These are phyloP conservation scores for Telmatochromis bifrenatus DNA, from an alignment of 2,113 vertebrate genomes.

Conservation along the genomic window DNA sequence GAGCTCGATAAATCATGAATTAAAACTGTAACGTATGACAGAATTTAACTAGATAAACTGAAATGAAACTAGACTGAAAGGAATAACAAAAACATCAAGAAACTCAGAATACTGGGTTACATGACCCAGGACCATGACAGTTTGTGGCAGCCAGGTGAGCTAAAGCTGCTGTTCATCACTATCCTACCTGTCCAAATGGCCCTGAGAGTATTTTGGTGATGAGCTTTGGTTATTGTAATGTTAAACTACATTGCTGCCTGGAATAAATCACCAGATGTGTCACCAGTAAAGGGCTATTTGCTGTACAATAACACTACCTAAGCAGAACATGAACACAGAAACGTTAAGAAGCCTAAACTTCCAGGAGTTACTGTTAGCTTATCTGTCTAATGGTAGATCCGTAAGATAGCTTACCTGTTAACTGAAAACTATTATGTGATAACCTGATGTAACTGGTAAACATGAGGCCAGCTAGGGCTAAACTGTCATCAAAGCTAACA, in stretches of 20 bases:
- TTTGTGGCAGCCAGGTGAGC: neutral
- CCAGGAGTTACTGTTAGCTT: neutral
- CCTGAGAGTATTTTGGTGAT: neutral
- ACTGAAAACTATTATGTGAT: neutral
- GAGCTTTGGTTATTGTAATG: neutral
- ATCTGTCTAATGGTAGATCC: neutral
- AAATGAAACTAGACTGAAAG: no score
- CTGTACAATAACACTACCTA: neutral
- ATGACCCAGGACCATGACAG: no score
- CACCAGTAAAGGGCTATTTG: neutral
- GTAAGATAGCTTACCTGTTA: accelerated
- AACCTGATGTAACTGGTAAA: neutral
- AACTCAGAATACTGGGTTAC: no score
- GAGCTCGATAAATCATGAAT: no score
- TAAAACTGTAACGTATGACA: no score
- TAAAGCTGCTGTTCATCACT: neutral
- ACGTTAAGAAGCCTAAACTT: neutral
- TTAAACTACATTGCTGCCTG: neutral
- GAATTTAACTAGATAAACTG: no score
- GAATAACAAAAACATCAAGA: no score
- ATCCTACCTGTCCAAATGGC: neutral
- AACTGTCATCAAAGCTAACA: neutral
- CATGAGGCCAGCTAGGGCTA: neutral
- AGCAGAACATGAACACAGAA: neutral
- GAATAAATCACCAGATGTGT: neutral